Evolutionary conservation across 1,140 invertebrate genomes (phyloP).

Genomic region (Bombus superbus): DNA sequence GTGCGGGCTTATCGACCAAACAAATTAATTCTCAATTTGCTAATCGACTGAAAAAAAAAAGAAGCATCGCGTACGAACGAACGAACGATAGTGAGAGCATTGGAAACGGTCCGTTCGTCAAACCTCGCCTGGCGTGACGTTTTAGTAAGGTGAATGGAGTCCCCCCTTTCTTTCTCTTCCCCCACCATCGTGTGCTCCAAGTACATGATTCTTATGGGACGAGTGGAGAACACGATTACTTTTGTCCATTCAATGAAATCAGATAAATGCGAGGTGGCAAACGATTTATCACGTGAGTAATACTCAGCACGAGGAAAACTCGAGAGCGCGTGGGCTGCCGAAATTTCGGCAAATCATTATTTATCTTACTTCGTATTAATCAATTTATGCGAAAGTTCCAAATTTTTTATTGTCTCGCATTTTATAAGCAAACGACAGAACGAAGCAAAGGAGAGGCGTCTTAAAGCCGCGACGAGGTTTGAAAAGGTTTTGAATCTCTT

Average conservation of each 20-base stretch:
- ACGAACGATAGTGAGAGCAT: slow-evolving; percentile 50
- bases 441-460: too few species aligned
- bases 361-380: neutral
- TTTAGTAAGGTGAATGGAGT: slow-evolving; percentile 53
- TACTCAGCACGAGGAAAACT: slow-evolving; percentile 36
- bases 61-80: slow-evolving; percentile 1
- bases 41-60: slow-evolving; percentile 10
- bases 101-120: slow-evolving; percentile 36
- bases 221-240: slow-evolving; percentile 31
- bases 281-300: slow-evolving; percentile 34
- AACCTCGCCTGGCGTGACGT: slow-evolving; percentile 24
- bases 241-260: slow-evolving; percentile 48
- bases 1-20: slow-evolving; percentile 13
- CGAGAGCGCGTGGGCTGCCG: neutral
- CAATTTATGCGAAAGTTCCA: too few species aligned
- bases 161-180: neutral
- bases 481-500: too few species aligned
- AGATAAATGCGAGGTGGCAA: slow-evolving; percentile 30
- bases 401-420: too few species aligned
- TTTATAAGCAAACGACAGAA: too few species aligned
- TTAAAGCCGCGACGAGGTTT: too few species aligned
- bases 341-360: neutral
- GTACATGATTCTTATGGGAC: slow-evolving; percentile 32
- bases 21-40: slow-evolving; percentile 43
- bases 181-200: too few species aligned